Conservation (phyloP, 2,113 vertebrate genomes). For the Chelonoidis abingdonii region DNA sequence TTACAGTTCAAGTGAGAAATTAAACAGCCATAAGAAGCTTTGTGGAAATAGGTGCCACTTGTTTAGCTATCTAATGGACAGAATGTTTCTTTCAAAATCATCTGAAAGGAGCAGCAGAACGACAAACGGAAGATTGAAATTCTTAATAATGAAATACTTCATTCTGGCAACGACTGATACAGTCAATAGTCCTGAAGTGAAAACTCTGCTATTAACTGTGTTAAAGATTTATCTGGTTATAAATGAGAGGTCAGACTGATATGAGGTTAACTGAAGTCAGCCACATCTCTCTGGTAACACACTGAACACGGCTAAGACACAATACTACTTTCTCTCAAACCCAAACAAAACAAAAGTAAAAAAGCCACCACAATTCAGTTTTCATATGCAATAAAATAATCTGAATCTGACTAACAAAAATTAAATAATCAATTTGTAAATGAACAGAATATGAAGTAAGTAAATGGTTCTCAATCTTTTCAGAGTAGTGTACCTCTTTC, state of each 20-base stretch:
- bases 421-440: no score
- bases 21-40: background rate
- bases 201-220: background rate
- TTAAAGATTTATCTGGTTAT: conserved; percentile 68
- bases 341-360: background rate
- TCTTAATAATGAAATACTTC: background rate
- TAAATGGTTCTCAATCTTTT: background rate
- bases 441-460: no score
- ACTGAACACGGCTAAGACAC: conserved; percentile 62
- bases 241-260: conserved; percentile 48
- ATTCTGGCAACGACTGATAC: background rate
- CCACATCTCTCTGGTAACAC: conserved; percentile 49
- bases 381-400: background rate
- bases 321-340: conserved; percentile 39
- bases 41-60: background rate
- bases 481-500: background rate
- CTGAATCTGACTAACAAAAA: background rate
- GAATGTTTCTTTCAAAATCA: background rate
- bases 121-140: background rate
- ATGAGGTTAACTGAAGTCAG: conserved; percentile 42
- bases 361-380: background rate
- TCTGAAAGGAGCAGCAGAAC: background rate
- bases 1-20: background rate
- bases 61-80: background rate
- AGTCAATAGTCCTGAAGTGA: conserved; percentile 22